phyloP scores from a whole-genome alignment of 92 coral and sea anemone genomes.

The Diadumene lineata region DNA sequence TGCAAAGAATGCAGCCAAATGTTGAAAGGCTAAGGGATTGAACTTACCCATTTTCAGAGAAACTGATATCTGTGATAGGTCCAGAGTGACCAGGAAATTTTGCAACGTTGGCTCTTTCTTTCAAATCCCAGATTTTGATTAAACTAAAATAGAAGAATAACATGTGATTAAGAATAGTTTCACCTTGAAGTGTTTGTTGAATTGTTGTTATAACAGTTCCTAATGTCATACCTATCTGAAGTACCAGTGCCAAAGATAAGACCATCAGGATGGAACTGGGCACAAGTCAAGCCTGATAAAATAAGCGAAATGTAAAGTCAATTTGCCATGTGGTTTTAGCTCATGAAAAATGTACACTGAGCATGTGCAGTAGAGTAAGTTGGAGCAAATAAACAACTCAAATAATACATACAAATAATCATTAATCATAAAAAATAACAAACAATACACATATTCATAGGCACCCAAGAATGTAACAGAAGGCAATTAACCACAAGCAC shows the following conservation, averaged over 20 bases:
- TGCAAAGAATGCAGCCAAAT: background rate
- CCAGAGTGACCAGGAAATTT: conserved; percentile 99
- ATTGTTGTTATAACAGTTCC: background rate
- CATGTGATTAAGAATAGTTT: background rate
- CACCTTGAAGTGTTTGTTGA: no score
- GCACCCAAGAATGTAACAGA: no score
- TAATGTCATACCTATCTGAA: conserved; percentile 79
- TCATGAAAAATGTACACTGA: no score
- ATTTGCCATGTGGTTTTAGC: no score
- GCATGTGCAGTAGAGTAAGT: no score
- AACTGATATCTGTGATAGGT: conserved; percentile 93
- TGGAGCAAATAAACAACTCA: no score
- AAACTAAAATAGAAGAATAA: conserved; percentile 47
- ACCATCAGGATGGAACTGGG: conserved; percentile 99
- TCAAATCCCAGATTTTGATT: conserved; percentile 99
- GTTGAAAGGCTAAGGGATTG: no score
- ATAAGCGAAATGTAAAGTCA: no score
- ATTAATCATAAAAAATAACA: no score
- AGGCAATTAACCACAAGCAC: no score
- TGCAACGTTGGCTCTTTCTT: conserved; percentile 97
- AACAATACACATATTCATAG: no score
- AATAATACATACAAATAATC: no score
- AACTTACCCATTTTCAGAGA: conserved; percentile 98
- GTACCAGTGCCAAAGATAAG: conserved; percentile 99
- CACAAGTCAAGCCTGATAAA: conserved; percentile 90